Percentiles rank a stretch among this genome's conserved stretches.
Evolutionary conservation across 2,888 invertebrate species (phyloP).

Genomic region (Tachystola acroxantha): DNA sequence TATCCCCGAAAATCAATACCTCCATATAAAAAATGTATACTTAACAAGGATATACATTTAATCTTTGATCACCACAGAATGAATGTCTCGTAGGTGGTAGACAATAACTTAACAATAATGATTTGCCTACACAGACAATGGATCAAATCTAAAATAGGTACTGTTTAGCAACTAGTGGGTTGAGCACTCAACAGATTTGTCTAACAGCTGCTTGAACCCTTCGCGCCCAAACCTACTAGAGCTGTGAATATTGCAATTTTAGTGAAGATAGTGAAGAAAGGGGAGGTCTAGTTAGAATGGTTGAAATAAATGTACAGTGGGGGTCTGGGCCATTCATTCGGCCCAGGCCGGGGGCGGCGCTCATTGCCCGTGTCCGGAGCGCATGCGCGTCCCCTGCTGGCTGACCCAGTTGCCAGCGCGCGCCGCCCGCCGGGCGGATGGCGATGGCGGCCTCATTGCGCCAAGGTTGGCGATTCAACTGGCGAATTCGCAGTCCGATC

Average conservation of each 20-base stretch:
- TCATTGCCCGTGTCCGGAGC: constrained; percentile 70
- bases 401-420: constrained; percentile 57
- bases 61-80: no score
- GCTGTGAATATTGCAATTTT: constrained; percentile 33
- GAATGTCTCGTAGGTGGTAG: no score
- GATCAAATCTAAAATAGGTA: constrained; percentile 46
- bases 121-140: constrained; percentile 28
- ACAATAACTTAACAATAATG: constrained; percentile 21
- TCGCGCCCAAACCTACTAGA: constrained; percentile 34
- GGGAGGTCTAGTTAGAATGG: constrained; percentile 53
- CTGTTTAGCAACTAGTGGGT: constrained; percentile 68
- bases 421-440: constrained; percentile 30
- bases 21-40: no score
- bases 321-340: constrained; percentile 62
- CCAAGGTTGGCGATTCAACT: constrained; percentile 71
- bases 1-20: no score
- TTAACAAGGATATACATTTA: no score
- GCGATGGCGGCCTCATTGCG: constrained; percentile 58
- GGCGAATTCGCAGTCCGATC: constrained; percentile 49
- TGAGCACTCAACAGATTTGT: constrained; percentile 61
- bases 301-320: constrained; percentile 28
- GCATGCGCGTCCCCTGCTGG: constrained; percentile 73
- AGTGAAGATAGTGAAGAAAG: constrained; percentile 36
- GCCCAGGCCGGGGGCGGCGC: constrained; percentile 66
- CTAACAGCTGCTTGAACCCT: constrained; percentile 53